Evolutionary conservation across 1,140 invertebrate genomes (phyloP).

Genomic region (Colletes gigas): DNA sequence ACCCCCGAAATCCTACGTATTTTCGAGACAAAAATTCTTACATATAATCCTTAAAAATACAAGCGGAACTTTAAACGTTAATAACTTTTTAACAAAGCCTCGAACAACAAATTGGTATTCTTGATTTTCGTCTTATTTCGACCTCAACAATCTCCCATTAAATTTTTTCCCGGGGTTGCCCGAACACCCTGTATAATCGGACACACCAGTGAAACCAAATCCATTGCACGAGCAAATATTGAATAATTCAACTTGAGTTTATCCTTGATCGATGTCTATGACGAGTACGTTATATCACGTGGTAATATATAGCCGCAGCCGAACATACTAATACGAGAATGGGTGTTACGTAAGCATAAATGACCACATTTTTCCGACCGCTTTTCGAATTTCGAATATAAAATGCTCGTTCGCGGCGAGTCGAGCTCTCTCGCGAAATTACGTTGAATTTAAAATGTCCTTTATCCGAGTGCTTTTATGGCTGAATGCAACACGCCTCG

Average conservation of each 20-base stretch:
- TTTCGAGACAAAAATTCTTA: no score
- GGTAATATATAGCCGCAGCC: slow-evolving; percentile 58
- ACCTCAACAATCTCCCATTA: no score
- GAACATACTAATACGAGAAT: slow-evolving; percentile 62
- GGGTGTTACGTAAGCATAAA: slow-evolving; percentile 51
- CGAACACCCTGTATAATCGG: neutral
- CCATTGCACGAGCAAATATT: slow-evolving; percentile 63
- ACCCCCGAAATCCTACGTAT: no score
- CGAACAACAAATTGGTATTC: no score
- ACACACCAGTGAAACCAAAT: slow-evolving; percentile 52
- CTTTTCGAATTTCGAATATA: slow-evolving; percentile 34
- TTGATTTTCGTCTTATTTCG: no score
- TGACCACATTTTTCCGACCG: slow-evolving; percentile 29
- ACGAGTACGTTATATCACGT: slow-evolving; percentile 67
- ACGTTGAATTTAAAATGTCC: no score
- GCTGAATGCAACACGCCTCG: no score
- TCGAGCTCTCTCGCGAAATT: slow-evolving; percentile 1
- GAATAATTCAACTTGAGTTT: slow-evolving; percentile 71
- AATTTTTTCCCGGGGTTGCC: no score
- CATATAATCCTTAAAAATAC: no score
- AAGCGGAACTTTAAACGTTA: no score
- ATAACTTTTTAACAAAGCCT: no score
- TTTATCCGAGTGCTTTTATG: no score
- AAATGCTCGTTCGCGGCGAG: slow-evolving; percentile 5
- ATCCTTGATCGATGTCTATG: slow-evolving; percentile 66